phyloP scores from a whole-genome alignment of 2,888 invertebrate genomes.

The Aplocera efformata region DNA sequence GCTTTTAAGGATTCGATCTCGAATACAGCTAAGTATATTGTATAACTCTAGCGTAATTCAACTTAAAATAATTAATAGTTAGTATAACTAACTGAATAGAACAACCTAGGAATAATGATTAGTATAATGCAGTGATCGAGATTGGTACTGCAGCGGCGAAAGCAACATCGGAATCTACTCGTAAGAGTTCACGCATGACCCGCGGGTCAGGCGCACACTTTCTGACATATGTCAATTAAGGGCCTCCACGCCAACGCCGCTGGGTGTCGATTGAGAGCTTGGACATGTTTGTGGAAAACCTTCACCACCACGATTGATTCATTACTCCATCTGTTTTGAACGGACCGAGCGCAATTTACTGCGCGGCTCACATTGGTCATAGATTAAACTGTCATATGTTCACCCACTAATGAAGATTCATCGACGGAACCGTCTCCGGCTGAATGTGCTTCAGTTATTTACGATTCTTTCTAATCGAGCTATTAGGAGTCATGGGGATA shows the following conservation, averaged over 20 bases:
- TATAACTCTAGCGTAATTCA: slow-evolving; percentile 1
- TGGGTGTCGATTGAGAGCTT: slow-evolving; percentile 72
- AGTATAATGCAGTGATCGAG: slow-evolving; percentile 39
- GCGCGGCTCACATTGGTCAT: slow-evolving; percentile 38
- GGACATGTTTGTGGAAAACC: slow-evolving; percentile 76
- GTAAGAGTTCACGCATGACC: slow-evolving; percentile 74
- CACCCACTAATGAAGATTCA: slow-evolving; percentile 49
- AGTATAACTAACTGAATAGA: slow-evolving; percentile 3
- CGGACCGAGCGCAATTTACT: slow-evolving; percentile 47
- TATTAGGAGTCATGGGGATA: slow-evolving; percentile 31
- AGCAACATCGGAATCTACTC: slow-evolving; percentile 69
- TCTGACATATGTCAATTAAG: slow-evolving; percentile 80
- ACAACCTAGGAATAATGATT: background rate
- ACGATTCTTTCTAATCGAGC: slow-evolving; percentile 33
- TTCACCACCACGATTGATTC: slow-evolving; percentile 69
- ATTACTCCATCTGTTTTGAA: slow-evolving; percentile 58
- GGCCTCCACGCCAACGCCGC: slow-evolving; percentile 53
- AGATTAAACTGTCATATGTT: slow-evolving; percentile 39
- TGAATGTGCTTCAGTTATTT: slow-evolving; percentile 33
- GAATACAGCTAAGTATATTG: background rate
- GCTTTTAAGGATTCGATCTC: background rate
- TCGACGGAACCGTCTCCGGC: slow-evolving; percentile 28
- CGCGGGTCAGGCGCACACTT: slow-evolving; percentile 68
- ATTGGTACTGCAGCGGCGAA: slow-evolving; percentile 58
- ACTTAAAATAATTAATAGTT: too few species aligned